These are phyloP conservation scores for Acrobasis suavella DNA, from an alignment of 2,888 invertebrate species.

Conservation along the genomic window DNA sequence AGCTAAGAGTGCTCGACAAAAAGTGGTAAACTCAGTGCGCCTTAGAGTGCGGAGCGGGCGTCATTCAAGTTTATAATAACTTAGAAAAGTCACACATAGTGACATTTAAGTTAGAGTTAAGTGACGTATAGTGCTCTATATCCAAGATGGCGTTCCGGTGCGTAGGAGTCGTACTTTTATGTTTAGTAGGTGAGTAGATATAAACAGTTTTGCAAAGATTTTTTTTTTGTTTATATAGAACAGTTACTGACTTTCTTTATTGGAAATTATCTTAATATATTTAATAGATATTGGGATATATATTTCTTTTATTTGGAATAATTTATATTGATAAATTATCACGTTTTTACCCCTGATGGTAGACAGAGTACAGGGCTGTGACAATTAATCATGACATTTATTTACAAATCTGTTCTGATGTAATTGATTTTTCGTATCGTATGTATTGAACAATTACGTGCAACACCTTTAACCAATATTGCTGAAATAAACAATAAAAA, in stretches of 20 bases:
- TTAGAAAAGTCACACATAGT: conserved; percentile 63
- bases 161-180: conserved; percentile 59
- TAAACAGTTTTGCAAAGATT: not conserved
- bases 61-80: conserved; percentile 49
- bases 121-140: conserved; percentile 53
- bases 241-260: conserved; percentile 14
- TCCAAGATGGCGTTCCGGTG: conserved; percentile 70
- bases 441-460: no score
- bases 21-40: conserved; percentile 74
- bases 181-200: conserved; percentile 67
- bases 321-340: no score
- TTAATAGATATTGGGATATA: not conserved
- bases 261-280: not conserved
- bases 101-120: conserved; percentile 59
- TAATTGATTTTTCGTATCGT: no score
- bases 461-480: no score
- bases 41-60: conserved; percentile 68
- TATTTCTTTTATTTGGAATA: no score
- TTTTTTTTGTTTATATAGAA: not conserved
- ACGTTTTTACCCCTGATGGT: no score
- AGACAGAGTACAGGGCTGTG: no score
- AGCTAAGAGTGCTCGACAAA: conserved; percentile 73
- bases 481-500: no score
- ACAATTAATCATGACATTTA: no score
- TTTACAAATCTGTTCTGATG: no score